Evolutionary conservation across 2,113 vertebrate genomes (phyloP).

Genomic region (Oophaga pumilio): DNA sequence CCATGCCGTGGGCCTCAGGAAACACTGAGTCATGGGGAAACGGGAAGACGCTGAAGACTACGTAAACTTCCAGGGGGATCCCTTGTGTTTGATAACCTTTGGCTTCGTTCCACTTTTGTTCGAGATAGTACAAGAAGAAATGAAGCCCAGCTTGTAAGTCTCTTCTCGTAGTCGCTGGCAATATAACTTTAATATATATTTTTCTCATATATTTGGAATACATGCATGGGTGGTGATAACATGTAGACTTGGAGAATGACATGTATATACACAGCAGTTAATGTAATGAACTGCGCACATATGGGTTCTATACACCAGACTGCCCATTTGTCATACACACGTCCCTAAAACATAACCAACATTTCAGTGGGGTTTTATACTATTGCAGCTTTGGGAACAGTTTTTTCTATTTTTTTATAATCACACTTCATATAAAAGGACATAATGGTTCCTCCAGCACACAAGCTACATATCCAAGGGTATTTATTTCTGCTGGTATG

Average conservation of each 20-base stretch:
- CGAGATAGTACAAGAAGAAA: constrained; percentile 12
- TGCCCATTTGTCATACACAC: not conserved
- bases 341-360: not conserved
- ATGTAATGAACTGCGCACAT: not conserved
- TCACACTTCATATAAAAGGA: too few relatives aligned
- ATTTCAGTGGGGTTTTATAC: not conserved
- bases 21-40: constrained; percentile 52
- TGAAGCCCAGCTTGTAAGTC: not conserved
- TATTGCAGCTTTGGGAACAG: not conserved
- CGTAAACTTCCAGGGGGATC: constrained; percentile 33
- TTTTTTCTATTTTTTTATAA: too few relatives aligned
- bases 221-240: not conserved
- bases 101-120: constrained; percentile 53
- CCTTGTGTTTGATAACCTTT: constrained; percentile 34
- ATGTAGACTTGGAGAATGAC: not conserved
- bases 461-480: too few relatives aligned
- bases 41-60: constrained; percentile 14
- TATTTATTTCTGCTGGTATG: too few relatives aligned
- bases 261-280: not conserved
- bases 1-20: constrained; percentile 40
- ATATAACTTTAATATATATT: not conserved
- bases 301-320: not conserved
- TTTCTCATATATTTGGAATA: not conserved
- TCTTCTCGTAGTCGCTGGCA: not conserved
- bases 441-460: too few relatives aligned